Evolutionary conservation across 1,140 invertebrate genomes (phyloP).

Genomic region (Oryzaephilus surinamensis): DNA sequence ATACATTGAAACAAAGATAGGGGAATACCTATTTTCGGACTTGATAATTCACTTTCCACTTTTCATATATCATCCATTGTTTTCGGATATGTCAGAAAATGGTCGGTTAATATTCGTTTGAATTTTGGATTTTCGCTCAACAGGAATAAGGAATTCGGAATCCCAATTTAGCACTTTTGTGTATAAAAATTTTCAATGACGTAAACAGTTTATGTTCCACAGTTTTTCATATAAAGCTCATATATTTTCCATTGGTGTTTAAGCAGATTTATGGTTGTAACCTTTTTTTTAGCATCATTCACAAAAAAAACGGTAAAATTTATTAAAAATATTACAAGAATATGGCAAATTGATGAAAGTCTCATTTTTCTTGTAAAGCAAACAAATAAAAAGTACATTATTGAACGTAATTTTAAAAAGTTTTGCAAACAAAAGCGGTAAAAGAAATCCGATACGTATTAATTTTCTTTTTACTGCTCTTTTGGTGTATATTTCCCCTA

Average conservation of each 20-base stretch:
- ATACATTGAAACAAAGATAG: neutral
- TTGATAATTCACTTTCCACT: constrained; percentile 2
- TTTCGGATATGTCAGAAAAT: no score
- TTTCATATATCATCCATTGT: constrained; percentile 15
- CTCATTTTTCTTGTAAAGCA: no score
- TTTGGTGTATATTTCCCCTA: constrained; percentile 5
- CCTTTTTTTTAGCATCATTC: no score
- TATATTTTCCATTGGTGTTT: neutral
- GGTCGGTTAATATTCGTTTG: no score
- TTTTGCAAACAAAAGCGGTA: neutral
- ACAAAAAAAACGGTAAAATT: no score
- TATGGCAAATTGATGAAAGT: no score
- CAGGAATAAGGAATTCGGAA: constrained; percentile 1
- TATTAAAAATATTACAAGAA: no score
- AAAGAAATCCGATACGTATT: neutral
- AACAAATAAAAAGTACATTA: no score
- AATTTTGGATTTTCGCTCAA: constrained; percentile 4
- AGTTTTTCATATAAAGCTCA: neutral
- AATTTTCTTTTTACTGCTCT: neutral
- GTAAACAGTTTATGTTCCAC: neutral
- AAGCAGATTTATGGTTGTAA: no score
- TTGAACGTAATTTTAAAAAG: constrained; percentile 1
- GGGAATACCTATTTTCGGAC: no score
- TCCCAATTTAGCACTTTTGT: neutral
- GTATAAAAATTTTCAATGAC: constrained; percentile 4